Evolutionary conservation across 2,797 vertebrate species (phyloP), one percentile per base, ranked within the genome.

Genomic region (Nyctalus aviator): DNA sequence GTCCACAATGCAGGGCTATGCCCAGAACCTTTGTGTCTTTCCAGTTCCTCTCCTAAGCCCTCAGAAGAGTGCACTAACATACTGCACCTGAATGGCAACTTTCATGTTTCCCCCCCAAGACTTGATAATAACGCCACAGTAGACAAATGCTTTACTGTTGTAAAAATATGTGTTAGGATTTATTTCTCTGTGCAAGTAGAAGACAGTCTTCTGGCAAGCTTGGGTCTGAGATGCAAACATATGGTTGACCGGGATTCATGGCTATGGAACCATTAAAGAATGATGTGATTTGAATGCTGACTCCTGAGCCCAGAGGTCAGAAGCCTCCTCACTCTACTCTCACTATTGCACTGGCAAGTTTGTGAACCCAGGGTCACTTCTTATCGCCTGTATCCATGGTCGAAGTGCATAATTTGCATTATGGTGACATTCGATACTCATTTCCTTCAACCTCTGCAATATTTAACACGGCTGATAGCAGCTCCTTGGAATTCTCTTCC

Each of bases 151-250:
- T 84, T 93, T 57, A 46, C 64, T 17, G 6, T 27, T 48, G 41
- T 77, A 59, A 87, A 93, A 71, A 62, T 69, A 27, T 17, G 23
- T 10, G 25, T n/a, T 81, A 68, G 85, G 82, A 86, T 82, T 68
- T 76, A 44, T 59, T 84, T 83, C 82, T 75, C 25, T 86, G 57
- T 81, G 5, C 20, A 64, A 71, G 78, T 41, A 21, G 73, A 82
- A 83, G 69, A 48, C 23, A 90, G 46, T n/a, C 55, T 94, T 50
- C 84, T 66, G 37, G 44, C 14, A 66, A 77, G 62, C 30, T 32
- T 48, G 55, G 64, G 83, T 84, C 77, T 83, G 53, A 83, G 30
- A 90, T 75, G 20, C 41, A 81, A 73, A 78, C 84, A 53, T 23
- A 5, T 20, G 62, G 50, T 27, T 53, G 53, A 86, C 48, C 13